These are phyloP conservation scores for Hypena proboscidalis DNA, from an alignment of 2,888 invertebrate species.

Conservation along the genomic window DNA sequence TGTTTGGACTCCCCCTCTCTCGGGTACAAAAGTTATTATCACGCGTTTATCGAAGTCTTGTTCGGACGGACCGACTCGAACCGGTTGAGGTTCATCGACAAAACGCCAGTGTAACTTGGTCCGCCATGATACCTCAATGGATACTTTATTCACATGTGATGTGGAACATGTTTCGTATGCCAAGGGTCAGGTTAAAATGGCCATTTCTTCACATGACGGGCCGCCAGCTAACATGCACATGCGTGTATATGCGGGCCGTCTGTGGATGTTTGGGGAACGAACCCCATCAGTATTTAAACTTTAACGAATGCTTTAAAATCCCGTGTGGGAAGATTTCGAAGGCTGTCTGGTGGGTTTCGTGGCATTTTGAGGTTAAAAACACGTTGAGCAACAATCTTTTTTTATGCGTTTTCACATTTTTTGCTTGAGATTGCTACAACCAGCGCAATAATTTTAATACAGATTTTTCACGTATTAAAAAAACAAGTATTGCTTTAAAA, in stretches of 20 bases:
- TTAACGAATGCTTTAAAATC: conserved; percentile 28
- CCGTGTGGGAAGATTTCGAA: conserved; percentile 41
- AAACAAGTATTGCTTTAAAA: conserved; percentile 1
- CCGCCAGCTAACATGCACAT: conserved; percentile 40
- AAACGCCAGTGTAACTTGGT: conserved; percentile 46
- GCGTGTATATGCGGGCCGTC: conserved; percentile 37
- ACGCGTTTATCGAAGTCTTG: conserved; percentile 65
- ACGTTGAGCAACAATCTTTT: conserved; percentile 1
- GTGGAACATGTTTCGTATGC: conserved; percentile 12
- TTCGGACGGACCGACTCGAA: conserved; percentile 60
- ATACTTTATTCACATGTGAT: conserved; percentile 5
- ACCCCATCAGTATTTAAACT: conserved; percentile 38
- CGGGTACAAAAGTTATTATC: conserved; percentile 61
- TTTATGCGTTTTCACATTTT: conserved; percentile 17
- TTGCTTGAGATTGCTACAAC: conserved; percentile 7
- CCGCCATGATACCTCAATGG: conserved; percentile 32
- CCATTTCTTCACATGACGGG: conserved; percentile 27
- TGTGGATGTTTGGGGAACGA: conserved; percentile 32
- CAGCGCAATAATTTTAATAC: neutral
- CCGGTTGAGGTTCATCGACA: conserved; percentile 69
- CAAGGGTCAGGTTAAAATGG: conserved; percentile 41
- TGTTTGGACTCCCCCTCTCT: conserved; percentile 34
- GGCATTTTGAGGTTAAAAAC: conserved; percentile 16
- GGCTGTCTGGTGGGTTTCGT: conserved; percentile 39
- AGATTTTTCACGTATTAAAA: neutral